Conservation (phyloP, 1,140 invertebrate species). For the Rhyzopertha dominica region DNA sequence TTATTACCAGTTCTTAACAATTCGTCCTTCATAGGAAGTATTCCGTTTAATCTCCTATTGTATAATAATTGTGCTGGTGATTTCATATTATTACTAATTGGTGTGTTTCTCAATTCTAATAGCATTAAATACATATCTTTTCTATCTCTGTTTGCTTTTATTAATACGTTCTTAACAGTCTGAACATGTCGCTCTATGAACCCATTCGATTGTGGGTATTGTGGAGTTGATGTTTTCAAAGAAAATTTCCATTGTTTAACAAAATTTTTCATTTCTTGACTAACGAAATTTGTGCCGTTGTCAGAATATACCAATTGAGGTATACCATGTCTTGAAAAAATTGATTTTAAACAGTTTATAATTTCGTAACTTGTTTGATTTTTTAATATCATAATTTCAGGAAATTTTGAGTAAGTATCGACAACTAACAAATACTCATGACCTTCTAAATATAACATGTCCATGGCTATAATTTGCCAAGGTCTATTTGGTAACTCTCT, state of each 20-base stretch:
- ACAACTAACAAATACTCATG: slow-evolving; percentile 30
- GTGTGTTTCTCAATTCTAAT: slow-evolving; percentile 27
- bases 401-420: slow-evolving; percentile 33
- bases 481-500: slow-evolving; percentile 32
- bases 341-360: slow-evolving; percentile 27
- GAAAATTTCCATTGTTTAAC: slow-evolving; percentile 34
- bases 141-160: slow-evolving; percentile 22
- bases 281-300: slow-evolving; percentile 24
- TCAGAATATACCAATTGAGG: slow-evolving; percentile 21
- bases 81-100: too few relatives aligned
- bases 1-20: too few relatives aligned
- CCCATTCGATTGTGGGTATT: slow-evolving; percentile 45
- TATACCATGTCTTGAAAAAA: slow-evolving; percentile 32
- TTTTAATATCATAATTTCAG: slow-evolving; percentile 23
- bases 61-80: too few relatives aligned
- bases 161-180: slow-evolving; percentile 32
- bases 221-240: slow-evolving; percentile 39
- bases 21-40: too few relatives aligned
- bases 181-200: slow-evolving; percentile 38
- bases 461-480: slow-evolving; percentile 36
- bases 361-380: slow-evolving; percentile 21
- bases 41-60: too few relatives aligned
- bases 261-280: slow-evolving; percentile 41
- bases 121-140: slow-evolving; percentile 25
- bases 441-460: slow-evolving; percentile 40